A percentile compares a stretch with the other conserved stretches of the same genome.
phyloP scores from a whole-genome alignment of 2,113 vertebrate genomes.

The Ophiodon elongatus region DNA sequence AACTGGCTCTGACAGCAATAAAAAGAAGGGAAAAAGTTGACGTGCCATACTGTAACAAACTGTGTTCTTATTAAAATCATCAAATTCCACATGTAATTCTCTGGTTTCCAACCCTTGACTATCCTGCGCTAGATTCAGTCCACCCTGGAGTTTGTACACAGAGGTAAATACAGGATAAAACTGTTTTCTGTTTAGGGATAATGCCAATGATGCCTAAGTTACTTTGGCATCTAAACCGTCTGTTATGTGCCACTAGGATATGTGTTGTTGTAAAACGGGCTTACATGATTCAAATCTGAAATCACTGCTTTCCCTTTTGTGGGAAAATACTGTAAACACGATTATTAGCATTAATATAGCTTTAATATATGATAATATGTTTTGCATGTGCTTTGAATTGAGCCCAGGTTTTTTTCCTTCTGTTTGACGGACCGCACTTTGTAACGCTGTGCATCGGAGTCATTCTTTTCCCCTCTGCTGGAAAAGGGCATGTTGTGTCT shows the following conservation, averaged over 20 bases:
- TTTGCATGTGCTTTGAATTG: conserved; percentile 43
- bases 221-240: background rate
- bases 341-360: background rate
- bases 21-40: background rate
- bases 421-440: conserved; percentile 40
- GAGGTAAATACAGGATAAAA: background rate
- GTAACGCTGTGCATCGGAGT: conserved; percentile 47
- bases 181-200: background rate
- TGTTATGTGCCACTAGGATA: background rate
- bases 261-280: background rate
- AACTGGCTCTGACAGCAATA: too few relatives aligned
- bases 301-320: background rate
- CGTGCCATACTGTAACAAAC: background rate
- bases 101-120: background rate
- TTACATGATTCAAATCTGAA: background rate
- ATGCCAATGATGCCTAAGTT: conserved; percentile 4
- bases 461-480: conserved; percentile 25
- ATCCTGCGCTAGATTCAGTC: background rate
- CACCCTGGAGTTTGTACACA: background rate
- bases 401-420: conserved; percentile 16
- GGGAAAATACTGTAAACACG: background rate
- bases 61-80: too few relatives aligned
- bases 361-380: conserved; percentile 47
- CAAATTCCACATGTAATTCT: background rate
- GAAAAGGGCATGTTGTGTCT: conserved; percentile 77